A percentile compares a stretch with the other conserved stretches of the same genome.
phyloP scores from a whole-genome alignment of 2,797 vertebrate genomes.

The Cichlasoma orientale region DNA sequence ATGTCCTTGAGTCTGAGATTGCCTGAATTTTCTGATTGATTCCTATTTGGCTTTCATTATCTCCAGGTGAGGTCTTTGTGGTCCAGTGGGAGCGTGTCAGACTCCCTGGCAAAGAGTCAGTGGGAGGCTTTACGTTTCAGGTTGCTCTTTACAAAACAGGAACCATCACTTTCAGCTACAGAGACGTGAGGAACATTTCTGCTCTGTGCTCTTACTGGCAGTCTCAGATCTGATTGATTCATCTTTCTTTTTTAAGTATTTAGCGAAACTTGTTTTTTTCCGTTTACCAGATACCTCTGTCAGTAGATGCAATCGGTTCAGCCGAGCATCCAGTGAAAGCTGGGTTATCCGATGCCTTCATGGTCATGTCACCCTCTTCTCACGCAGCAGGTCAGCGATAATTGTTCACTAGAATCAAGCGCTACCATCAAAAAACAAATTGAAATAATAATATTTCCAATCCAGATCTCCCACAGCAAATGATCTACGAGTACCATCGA shows the following conservation, averaged over 20 bases:
- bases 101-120: conserved; percentile 86
- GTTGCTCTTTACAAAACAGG: conserved; percentile 86
- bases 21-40: neutral
- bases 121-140: conserved; percentile 94
- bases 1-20: neutral
- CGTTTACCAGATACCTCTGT: conserved; percentile 85
- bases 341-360: conserved; percentile 94
- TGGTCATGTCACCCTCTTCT: conserved; percentile 81
- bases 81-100: conserved; percentile 94
- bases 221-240: neutral
- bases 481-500: conserved; percentile 93
- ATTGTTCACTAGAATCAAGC: neutral
- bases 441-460: conserved; percentile 1
- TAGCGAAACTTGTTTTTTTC: neutral
- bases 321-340: conserved; percentile 91
- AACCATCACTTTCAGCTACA: conserved; percentile 90
- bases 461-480: conserved; percentile 79
- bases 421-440: neutral
- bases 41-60: neutral
- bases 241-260: neutral
- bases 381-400: conserved; percentile 82
- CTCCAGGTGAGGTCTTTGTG: conserved; percentile 88
- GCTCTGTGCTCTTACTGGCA: neutral
- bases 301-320: conserved; percentile 83
- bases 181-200: conserved; percentile 82